These are phyloP conservation scores for Bellardia pandia DNA, from an alignment of 2,888 invertebrate species.

Conservation along the genomic window DNA sequence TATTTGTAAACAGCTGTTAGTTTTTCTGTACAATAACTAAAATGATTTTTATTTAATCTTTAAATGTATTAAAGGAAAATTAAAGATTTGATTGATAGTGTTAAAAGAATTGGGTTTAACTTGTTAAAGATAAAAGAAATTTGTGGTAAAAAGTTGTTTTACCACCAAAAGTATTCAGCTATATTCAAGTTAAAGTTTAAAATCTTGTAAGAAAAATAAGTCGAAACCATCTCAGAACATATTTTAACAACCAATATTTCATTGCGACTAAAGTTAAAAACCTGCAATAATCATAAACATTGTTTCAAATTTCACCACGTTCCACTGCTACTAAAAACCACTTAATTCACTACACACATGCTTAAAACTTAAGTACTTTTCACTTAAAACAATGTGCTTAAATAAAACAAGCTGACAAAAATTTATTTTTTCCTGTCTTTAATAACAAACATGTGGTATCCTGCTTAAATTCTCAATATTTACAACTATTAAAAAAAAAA, in stretches of 20 bases:
- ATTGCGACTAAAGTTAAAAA: neutral
- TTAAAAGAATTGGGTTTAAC: neutral
- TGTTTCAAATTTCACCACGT: conserved; percentile 11
- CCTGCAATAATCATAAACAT: neutral
- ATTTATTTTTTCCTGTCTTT: conserved; percentile 53
- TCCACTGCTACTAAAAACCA: neutral
- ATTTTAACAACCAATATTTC: too few relatives aligned
- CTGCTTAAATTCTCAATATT: conserved; percentile 52
- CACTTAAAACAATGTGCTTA: conserved; percentile 22
- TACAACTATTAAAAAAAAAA: conserved; percentile 26
- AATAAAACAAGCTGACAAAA: conserved; percentile 33
- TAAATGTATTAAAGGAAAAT: conserved; percentile 31
- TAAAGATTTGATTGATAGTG: conserved; percentile 35
- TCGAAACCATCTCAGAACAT: too few relatives aligned
- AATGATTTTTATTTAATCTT: conserved; percentile 21
- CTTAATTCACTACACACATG: conserved; percentile 17
- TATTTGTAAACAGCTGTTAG: conserved; percentile 61
- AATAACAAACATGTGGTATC: conserved; percentile 66
- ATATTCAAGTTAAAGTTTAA: too few relatives aligned
- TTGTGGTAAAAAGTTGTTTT: too few relatives aligned
- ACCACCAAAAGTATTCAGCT: too few relatives aligned
- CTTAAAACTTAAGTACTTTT: conserved; percentile 23
- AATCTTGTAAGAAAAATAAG: too few relatives aligned
- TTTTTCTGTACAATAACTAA: neutral
- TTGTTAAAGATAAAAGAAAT: too few relatives aligned